These are phyloP conservation scores for Halocaridina rubra DNA, from an alignment of 2,888 invertebrate genomes.

Conservation along the genomic window DNA sequence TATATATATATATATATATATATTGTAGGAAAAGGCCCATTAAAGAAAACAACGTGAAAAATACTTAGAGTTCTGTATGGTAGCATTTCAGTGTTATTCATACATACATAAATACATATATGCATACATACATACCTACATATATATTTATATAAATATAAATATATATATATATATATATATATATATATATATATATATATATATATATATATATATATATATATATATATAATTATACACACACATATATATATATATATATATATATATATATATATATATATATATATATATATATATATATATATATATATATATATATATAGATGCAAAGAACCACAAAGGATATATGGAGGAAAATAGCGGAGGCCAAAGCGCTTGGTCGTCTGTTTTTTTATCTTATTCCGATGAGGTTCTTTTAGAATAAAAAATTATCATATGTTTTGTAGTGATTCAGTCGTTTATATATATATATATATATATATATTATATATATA, in stretches of 20 bases:
- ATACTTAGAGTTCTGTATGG: too few species aligned
- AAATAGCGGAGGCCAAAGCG: too few species aligned
- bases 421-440: too few species aligned
- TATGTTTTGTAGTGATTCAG: too few species aligned
- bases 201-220: not conserved
- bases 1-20: not conserved
- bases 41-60: too few species aligned
- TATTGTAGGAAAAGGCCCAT: too few species aligned
- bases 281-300: not conserved
- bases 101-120: not conserved
- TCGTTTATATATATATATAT: too few species aligned
- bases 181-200: not conserved
- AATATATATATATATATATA: not conserved
- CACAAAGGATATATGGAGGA: too few species aligned
- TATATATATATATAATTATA: not conserved
- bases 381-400: too few species aligned
- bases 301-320: not conserved
- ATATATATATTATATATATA: too few species aligned
- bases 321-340: not conserved
- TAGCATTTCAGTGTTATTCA: too few species aligned
- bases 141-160: not conserved
- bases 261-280: not conserved
- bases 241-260: not conserved
- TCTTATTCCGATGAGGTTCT: too few species aligned
- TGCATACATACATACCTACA: not conserved